These are phyloP conservation scores for Chaetura pelagica DNA, from an alignment of 2,113 vertebrate species.

Conservation along the genomic window DNA sequence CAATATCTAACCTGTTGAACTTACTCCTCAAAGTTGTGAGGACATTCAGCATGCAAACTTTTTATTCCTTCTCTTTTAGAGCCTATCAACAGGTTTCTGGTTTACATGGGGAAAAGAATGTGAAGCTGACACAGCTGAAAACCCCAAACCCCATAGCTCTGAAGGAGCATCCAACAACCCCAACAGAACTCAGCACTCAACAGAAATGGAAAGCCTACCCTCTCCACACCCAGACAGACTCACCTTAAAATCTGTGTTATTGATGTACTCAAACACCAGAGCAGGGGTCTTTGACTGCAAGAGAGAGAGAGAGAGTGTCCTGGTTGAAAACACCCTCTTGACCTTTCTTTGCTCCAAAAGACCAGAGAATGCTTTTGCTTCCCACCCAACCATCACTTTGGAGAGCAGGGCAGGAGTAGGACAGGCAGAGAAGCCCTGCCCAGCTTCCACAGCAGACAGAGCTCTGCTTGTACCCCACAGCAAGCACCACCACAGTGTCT, in stretches of 20 bases:
- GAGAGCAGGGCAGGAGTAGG: not conserved
- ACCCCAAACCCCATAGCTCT: not conserved
- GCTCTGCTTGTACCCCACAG: accelerated
- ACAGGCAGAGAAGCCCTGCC: not conserved
- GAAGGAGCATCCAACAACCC: not conserved
- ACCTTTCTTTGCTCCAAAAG: not conserved
- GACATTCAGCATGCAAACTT: not conserved
- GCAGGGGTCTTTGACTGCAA: conserved; percentile 97
- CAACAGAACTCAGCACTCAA: not conserved
- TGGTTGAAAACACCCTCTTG: not conserved
- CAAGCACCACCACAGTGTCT: accelerated
- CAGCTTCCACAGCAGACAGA: not conserved
- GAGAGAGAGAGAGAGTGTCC: conserved; percentile 31
- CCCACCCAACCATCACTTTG: not conserved
- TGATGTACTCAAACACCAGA: conserved; percentile 99
- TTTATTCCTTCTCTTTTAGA: not conserved
- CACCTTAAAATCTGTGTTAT: conserved; percentile 99
- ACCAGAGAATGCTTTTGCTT: not conserved
- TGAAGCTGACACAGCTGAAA: not conserved
- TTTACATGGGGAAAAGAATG: not conserved
- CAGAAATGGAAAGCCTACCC: not conserved
- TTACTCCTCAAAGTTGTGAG: not conserved
- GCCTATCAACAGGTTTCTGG: not conserved
- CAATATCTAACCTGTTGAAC: conserved; percentile 9
- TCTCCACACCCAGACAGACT: conserved; percentile 17